phyloP scores from a whole-genome alignment of 2,113 vertebrate species.

The Noctilio leporinus region DNA sequence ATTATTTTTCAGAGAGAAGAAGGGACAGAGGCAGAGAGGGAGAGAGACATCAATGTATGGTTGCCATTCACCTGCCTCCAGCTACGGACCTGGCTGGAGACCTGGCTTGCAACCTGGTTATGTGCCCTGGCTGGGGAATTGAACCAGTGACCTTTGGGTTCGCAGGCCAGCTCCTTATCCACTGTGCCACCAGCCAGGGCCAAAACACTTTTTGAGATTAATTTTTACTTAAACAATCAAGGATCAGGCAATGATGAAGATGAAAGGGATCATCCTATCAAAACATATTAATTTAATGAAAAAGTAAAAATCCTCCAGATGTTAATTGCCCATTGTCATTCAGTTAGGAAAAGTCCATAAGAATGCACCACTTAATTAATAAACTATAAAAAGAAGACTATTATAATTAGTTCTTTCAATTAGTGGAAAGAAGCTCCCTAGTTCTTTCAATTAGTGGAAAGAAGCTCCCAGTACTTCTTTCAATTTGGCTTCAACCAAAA shows the following conservation, averaged over 20 bases:
- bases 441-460: not conserved
- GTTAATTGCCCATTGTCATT: not conserved
- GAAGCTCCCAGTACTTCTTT: not conserved
- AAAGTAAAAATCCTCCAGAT: not conserved
- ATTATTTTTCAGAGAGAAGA: no score
- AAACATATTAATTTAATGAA: not conserved
- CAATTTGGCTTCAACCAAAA: not conserved
- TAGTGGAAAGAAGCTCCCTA: not conserved
- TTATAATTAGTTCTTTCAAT: not conserved
- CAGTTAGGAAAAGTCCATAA: not conserved
- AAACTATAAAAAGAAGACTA: constrained; percentile 13
- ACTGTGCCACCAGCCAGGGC: no score
- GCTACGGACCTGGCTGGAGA: no score
- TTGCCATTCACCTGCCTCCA: no score
- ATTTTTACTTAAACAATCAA: constrained; percentile 29
- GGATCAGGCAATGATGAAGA: not conserved
- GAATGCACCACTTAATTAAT: not conserved
- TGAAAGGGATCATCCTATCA: not conserved
- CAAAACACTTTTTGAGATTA: no score
- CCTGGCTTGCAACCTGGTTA: no score
- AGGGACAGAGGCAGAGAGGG: no score
- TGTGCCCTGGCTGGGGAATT: no score
- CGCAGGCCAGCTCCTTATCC: no score
- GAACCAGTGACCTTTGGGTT: no score
- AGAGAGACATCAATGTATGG: no score